Evolutionary conservation across 2,888 invertebrate species (phyloP).

Genomic region (Orthosia gracilis): DNA sequence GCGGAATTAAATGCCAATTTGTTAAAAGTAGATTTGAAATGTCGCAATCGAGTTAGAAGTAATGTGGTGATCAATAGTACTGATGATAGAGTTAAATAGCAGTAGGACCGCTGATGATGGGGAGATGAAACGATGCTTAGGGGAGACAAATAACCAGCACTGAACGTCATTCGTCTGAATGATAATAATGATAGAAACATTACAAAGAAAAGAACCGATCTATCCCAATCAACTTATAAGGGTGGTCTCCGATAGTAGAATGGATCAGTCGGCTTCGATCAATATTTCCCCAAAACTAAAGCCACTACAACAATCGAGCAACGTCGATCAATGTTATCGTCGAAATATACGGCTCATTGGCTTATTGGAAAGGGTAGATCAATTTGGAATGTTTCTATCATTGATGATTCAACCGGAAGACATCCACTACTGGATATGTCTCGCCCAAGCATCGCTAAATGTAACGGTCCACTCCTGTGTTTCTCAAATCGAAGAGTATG

Average conservation of each 20-base stretch:
- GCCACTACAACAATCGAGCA: neutral
- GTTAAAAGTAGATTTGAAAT: conserved; percentile 47
- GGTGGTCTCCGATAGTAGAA: neutral
- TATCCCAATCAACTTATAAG: too few species aligned
- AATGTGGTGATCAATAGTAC: conserved; percentile 9
- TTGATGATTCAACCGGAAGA: neutral
- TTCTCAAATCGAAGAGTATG: neutral
- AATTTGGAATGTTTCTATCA: neutral
- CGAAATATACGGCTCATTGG: neutral
- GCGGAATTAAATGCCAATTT: conserved; percentile 50
- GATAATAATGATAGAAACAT: too few species aligned
- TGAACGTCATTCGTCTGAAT: too few species aligned
- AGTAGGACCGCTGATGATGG: too few species aligned
- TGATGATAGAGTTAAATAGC: neutral
- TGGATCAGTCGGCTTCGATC: neutral
- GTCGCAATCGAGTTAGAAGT: conserved; percentile 18
- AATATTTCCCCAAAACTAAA: too few species aligned
- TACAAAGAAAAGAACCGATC: too few species aligned
- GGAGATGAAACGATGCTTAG: too few species aligned
- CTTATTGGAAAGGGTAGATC: neutral
- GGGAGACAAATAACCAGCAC: too few species aligned
- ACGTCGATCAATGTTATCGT: neutral
- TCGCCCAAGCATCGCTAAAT: neutral
- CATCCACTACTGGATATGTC: neutral
- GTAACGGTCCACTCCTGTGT: neutral